Evolutionary conservation across 2,888 invertebrate species (phyloP).

Genomic region (Heliconius sara): DNA sequence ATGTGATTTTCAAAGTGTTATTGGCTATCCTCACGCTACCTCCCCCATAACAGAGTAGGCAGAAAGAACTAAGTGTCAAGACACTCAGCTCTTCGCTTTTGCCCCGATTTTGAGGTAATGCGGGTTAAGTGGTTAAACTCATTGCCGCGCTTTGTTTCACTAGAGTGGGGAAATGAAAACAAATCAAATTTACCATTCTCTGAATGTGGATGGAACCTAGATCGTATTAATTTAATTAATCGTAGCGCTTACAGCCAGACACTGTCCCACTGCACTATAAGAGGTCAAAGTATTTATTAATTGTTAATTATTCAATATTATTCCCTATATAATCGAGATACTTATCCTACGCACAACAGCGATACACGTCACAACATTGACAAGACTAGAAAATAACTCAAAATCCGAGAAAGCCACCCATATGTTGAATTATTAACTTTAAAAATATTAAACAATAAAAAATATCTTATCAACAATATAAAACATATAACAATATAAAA

Average conservation of each 20-base stretch:
- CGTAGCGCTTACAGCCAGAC: too few relatives aligned
- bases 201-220: not conserved
- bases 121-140: not conserved
- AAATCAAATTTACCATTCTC: not conserved
- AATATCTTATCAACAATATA: too few relatives aligned
- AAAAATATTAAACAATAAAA: too few relatives aligned
- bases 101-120: not conserved
- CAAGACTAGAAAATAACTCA: not conserved
- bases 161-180: not conserved
- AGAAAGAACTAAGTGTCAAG: not conserved
- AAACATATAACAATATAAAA: too few relatives aligned
- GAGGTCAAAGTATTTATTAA: not conserved
- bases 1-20: not conserved
- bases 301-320: not conserved
- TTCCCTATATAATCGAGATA: not conserved
- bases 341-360: conserved; percentile 24
- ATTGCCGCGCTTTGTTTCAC: not conserved
- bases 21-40: not conserved
- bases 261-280: too few relatives aligned
- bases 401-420: not conserved
- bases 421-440: not conserved
- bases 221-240: too few relatives aligned
- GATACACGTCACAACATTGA: conserved; percentile 21
- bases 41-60: not conserved
- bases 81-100: not conserved